Base-by-base conservation (phyloP, 2,113 vertebrate species). In the Tapirus terrestris region DNA sequence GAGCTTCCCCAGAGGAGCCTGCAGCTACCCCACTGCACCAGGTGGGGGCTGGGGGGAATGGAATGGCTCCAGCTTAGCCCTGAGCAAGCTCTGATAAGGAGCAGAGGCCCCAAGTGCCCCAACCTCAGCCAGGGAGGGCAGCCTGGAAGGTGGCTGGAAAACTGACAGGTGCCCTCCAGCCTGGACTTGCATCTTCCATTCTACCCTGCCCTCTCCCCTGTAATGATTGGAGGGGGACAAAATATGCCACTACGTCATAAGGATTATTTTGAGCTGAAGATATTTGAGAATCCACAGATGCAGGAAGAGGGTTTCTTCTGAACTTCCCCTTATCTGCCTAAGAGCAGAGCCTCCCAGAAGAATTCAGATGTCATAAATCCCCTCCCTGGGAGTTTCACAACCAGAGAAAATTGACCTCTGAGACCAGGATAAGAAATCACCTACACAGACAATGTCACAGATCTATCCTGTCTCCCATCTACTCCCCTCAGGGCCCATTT, bases 341-440 rank as follows among this genome's bases (percentile, higher is more conserved):
- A 96, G 73, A 94, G 56, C 43, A 89, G 51, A 94, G 25, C 60
- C 43, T 96, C 63, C 93, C 23, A 1, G 72, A 97, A 76, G 79
- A 94, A 97, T 92, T 76, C 58, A 68, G 48, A 45, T 68, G 45
- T 48, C 79, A 63, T 75, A 45, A 92, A 92, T 89, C 73, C 11
- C 20, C 45, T 92, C 80, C 39, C 73, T 63, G 56, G 53, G 79
- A 65, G 45, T 90, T 96, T 94, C 60, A 61, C 79, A 51, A 56
- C 51, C 67, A 70, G n/a, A 51, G 72, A 58, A 89, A 36, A 73
- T 2, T 20, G 73, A 81, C 31, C 77, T 18, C 60, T 3, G 51
- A 86, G 73, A 65, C 84, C 36, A 36, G 53, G 92, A 93, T 86
- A 89, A 93, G 68, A 39, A 51, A 53, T 87, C 67, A 29, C 36